phyloP scores from a whole-genome alignment of 2,113 vertebrate species.

The Gobius niger region DNA sequence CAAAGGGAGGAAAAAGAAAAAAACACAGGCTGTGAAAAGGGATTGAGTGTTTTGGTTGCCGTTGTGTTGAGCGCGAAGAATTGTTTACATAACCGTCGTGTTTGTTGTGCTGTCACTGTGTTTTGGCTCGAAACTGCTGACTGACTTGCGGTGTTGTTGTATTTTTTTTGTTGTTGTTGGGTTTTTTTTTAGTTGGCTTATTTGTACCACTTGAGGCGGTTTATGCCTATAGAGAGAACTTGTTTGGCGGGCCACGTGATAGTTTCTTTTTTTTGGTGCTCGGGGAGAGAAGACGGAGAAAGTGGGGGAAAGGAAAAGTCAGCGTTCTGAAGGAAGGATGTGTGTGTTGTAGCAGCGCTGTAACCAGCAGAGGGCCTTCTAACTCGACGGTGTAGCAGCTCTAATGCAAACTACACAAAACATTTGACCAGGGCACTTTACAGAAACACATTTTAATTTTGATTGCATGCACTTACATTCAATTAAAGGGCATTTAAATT shows the following conservation, averaged over 20 bases:
- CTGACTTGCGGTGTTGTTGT: constrained; percentile 4
- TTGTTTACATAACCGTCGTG: constrained; percentile 32
- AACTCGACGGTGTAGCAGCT: constrained; percentile 73
- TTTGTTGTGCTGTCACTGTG: constrained; percentile 37
- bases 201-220: constrained; percentile 6
- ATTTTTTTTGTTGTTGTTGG: too few species aligned
- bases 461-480: neutral
- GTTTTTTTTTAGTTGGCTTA: neutral
- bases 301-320: constrained; percentile 20
- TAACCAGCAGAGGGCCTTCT: constrained; percentile 98
- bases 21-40: neutral
- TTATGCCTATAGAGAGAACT: constrained; percentile 4
- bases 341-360: constrained; percentile 53
- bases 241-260: constrained; percentile 27
- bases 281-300: constrained; percentile 6
- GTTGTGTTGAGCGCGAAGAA: constrained; percentile 10
- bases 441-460: constrained; percentile 18
- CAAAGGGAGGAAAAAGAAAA: constrained; percentile 3
- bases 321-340: constrained; percentile 33
- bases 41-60: constrained; percentile 15
- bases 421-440: constrained; percentile 55
- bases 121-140: constrained; percentile 37
- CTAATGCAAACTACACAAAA: constrained; percentile 39
- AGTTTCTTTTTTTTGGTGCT: neutral
- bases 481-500: neutral